A percentile compares a stretch with the other conserved stretches of the same genome.
phyloP scores from a whole-genome alignment of 2,888 invertebrate genomes.

The Empis stercorea region DNA sequence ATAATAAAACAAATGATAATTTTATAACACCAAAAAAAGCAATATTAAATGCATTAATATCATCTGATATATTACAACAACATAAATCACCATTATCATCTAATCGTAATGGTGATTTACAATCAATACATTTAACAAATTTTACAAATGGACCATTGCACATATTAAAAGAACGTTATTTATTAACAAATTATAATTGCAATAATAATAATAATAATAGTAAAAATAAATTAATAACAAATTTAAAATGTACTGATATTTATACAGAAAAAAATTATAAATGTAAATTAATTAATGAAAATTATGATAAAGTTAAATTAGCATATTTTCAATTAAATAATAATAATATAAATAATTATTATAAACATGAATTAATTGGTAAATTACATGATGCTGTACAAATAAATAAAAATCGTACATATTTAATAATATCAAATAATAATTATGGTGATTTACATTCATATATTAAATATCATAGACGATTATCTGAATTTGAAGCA shows the following conservation, averaged over 20 bases:
- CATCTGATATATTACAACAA: conserved; percentile 21
- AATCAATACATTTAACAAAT: conserved; percentile 13
- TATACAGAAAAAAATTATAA: conserved; percentile 74
- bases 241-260: conserved; percentile 73
- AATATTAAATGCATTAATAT: conserved; percentile 20
- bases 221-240: conserved; percentile 51
- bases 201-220: no score
- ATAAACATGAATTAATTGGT: conserved; percentile 27
- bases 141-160: conserved; percentile 15
- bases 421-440: conserved; percentile 56
- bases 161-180: conserved; percentile 70
- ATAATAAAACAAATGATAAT: not conserved
- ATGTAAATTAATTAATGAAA: conserved; percentile 61
- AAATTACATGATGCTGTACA: conserved; percentile 51
- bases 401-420: conserved; percentile 57
- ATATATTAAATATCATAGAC: conserved; percentile 75
- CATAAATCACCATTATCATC: conserved; percentile 25
- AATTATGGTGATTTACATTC: conserved; percentile 76
- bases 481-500: conserved; percentile 77
- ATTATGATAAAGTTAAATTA: conserved; percentile 46
- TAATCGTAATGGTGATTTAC: conserved; percentile 23
- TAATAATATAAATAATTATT: conserved; percentile 21
- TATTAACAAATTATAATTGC: conserved; percentile 43
- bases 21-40: conserved; percentile 25
- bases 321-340: conserved; percentile 61